phyloP scores from a whole-genome alignment of 2,888 invertebrate species.

The Callosobruchus maculatus region DNA sequence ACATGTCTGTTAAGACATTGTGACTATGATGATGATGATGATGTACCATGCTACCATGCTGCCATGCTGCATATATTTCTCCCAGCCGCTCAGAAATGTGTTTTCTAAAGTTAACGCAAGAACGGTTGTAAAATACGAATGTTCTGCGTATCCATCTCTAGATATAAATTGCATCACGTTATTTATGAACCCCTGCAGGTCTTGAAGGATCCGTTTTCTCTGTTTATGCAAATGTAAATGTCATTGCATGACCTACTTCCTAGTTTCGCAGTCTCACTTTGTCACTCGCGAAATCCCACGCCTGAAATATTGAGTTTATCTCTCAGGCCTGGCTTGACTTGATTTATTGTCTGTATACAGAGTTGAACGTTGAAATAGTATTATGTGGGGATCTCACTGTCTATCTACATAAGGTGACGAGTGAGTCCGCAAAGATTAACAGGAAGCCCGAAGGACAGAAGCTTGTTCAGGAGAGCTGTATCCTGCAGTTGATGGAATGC shows the following conservation, averaged over 20 bases:
- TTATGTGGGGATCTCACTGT: too few relatives aligned
- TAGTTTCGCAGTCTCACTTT: not conserved
- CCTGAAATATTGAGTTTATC: not conserved
- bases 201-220: not conserved
- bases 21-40: too few relatives aligned
- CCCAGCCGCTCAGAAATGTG: not conserved
- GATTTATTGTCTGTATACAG: not conserved
- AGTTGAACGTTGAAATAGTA: too few relatives aligned
- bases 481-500: too few relatives aligned
- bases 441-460: too few relatives aligned
- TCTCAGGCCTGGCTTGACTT: not conserved
- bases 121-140: not conserved
- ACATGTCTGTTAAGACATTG: too few relatives aligned
- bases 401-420: too few relatives aligned
- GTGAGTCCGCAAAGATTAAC: too few relatives aligned
- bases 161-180: not conserved
- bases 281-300: not conserved
- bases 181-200: not conserved
- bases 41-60: too few relatives aligned
- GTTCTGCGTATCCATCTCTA: too few relatives aligned
- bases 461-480: too few relatives aligned
- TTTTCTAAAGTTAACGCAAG: not conserved
- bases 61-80: too few relatives aligned
- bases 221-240: not conserved
- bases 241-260: not conserved